These are phyloP conservation scores for Drosophila pandora DNA, from an alignment of 1,140 invertebrate species.

Conservation along the genomic window DNA sequence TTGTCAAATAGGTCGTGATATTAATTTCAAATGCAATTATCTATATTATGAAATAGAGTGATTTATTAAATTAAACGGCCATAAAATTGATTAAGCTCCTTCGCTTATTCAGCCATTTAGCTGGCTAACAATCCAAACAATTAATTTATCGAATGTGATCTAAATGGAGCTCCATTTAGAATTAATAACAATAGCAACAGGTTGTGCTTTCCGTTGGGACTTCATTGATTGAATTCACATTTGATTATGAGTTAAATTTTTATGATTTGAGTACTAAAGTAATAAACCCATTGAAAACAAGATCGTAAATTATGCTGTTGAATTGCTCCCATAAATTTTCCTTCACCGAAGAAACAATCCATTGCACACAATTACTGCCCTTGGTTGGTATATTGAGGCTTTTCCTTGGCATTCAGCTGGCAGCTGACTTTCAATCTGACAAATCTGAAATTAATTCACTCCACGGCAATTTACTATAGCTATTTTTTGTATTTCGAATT, in stretches of 20 bases:
- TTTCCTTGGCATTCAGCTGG: slow-evolving; percentile 50
- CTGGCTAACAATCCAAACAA: slow-evolving; percentile 18
- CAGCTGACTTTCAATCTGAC: slow-evolving; percentile 47
- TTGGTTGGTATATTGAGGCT: slow-evolving; percentile 36
- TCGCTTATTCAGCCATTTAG: slow-evolving; percentile 6
- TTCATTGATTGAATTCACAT: slow-evolving; percentile 16
- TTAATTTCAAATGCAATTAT: background rate
- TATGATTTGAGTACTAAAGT: background rate
- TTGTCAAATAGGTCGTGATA: background rate
- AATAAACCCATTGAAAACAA: slow-evolving; percentile 12
- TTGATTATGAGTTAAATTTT: slow-evolving; percentile 7
- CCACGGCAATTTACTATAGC: slow-evolving; percentile 20
- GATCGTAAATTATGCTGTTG: slow-evolving; percentile 30
- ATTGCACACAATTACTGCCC: slow-evolving; percentile 47
- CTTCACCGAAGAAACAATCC: slow-evolving; percentile 36
- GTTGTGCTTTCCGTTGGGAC: slow-evolving; percentile 16
- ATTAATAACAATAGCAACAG: background rate
- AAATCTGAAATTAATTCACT: slow-evolving; percentile 52
- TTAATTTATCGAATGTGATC: slow-evolving; percentile 27
- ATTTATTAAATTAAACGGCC: slow-evolving; percentile 7
- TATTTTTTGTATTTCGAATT: slow-evolving; percentile 17
- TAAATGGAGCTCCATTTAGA: slow-evolving; percentile 21
- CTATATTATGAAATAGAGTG: background rate
- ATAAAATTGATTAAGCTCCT: slow-evolving; percentile 9
- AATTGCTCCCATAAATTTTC: slow-evolving; percentile 43